These are phyloP conservation scores for Melieria picta DNA, from an alignment of 2,888 invertebrate species.

Conservation along the genomic window DNA sequence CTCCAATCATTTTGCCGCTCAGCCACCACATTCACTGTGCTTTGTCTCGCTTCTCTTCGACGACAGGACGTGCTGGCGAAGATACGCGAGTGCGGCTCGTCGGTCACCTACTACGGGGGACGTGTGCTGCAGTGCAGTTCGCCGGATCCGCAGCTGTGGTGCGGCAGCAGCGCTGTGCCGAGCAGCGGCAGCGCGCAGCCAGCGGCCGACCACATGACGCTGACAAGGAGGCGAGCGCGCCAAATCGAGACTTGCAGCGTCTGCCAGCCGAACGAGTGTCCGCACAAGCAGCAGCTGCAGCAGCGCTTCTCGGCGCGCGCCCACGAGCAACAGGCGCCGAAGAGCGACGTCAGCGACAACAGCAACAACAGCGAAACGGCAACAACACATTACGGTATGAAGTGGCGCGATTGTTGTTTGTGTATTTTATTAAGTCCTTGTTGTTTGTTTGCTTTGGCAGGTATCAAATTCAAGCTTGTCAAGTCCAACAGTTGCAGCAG, in stretches of 20 bases:
- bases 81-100: slow-evolving; percentile 89
- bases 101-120: slow-evolving; percentile 89
- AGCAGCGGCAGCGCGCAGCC: slow-evolving; percentile 47
- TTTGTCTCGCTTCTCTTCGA: slow-evolving; percentile 57
- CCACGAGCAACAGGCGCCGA: slow-evolving; percentile 41
- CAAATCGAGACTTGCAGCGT: slow-evolving; percentile 65
- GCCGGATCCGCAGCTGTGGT: slow-evolving; percentile 62
- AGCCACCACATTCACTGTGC: no score
- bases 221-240: slow-evolving; percentile 56
- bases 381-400: slow-evolving; percentile 23
- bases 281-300: slow-evolving; percentile 39
- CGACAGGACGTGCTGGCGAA: slow-evolving; percentile 81
- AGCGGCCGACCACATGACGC: slow-evolving; percentile 49
- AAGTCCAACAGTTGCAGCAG: slow-evolving; percentile 90
- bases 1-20: no score
- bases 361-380: slow-evolving; percentile 15
- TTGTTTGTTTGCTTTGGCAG: slow-evolving; percentile 52
- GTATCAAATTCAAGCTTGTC: slow-evolving; percentile 82
- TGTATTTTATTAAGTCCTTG: neutral
- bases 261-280: slow-evolving; percentile 56
- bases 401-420: neutral
- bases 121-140: slow-evolving; percentile 74
- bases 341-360: slow-evolving; percentile 23
- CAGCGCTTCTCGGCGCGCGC: neutral
- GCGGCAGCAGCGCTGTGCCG: slow-evolving; percentile 6